A percentile compares a stretch with the other conserved stretches of the same genome.
phyloP scores from a whole-genome alignment of 2,113 vertebrate genomes.

The Pyrgilauda ruficollis region DNA sequence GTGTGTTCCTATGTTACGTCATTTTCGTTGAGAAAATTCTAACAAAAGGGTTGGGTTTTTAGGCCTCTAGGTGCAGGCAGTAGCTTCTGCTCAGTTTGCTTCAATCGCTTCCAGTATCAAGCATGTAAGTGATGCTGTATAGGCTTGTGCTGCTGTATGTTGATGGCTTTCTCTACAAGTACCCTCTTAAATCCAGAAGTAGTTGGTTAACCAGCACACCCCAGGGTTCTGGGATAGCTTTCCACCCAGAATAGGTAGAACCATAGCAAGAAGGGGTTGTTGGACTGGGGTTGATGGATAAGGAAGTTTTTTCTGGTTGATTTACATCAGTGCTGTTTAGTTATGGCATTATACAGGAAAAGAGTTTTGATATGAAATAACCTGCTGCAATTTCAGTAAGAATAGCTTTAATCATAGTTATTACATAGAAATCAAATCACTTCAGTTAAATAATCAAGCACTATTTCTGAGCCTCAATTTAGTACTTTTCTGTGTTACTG shows the following conservation, averaged over 20 bases:
- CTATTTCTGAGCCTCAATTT: background rate
- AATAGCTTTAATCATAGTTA: background rate
- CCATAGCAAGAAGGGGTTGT: background rate
- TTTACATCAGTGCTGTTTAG: background rate
- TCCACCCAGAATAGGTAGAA: background rate
- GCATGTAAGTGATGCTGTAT: background rate
- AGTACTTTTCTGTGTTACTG: background rate
- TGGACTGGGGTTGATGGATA: rapidly evolving
- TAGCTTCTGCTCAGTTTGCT: background rate
- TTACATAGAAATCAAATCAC: background rate
- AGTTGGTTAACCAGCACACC: background rate
- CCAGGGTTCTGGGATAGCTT: background rate
- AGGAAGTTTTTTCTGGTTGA: background rate
- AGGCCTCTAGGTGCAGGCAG: background rate
- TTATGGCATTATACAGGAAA: background rate
- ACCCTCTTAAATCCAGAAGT: background rate
- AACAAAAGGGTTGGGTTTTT: background rate
- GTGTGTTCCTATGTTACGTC: background rate
- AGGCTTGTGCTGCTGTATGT: background rate
- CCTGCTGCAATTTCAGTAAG: background rate
- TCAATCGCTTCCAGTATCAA: background rate
- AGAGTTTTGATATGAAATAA: background rate
- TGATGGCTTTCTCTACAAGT: background rate
- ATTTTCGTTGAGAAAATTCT: background rate
- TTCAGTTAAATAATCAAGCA: background rate